Evolutionary conservation across 2,888 invertebrate genomes (phyloP), one percentile per base, ranked within the genome.

Genomic region (Caenorhabditis sp.): DNA sequence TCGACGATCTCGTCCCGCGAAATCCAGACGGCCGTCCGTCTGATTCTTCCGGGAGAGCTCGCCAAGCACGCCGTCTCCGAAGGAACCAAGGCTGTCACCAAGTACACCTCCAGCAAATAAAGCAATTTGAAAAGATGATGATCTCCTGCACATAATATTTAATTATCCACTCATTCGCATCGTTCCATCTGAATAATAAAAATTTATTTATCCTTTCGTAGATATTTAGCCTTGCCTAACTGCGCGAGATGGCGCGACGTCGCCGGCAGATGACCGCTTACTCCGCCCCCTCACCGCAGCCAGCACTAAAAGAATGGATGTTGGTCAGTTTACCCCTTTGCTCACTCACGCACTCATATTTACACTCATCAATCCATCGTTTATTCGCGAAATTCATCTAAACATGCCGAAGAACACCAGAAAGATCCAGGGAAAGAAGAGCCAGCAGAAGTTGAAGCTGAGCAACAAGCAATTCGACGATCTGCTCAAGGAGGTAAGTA

Each of bases 1-100:
- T 92, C 91, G 0, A 94, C 93, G 0, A 91, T 94, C 86, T 92
- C 92, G 0, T 92, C 92, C 74, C 90, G 93, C 59, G 93, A 94
- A 81, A 92, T 94, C n/a, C 93, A 93, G 85, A 92, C 81, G 4
- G 77, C 81, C 24, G 81, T 81, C 45, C 74, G 81, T 41, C 66
- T 81, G 15, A 79, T 81, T 48, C 71, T 81, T 30, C 81, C 81
- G 11, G 81, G 81, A 79, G 79, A 79, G 39, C 61, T 79, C 24
- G 74, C 79, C n/a, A 79, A 79, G 53, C 79, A 79, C 56, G 79
- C 79, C 30, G 79, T 79, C 11, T 73, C 78, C 17, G 78, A 78
- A 43, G 78, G 78, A 41, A 78, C 73, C 59, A 78, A 78, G 46
- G 78, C 79, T 37, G 75, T 79, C 52, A 79, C 79, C 62, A 79